phyloP scores from a whole-genome alignment of 2,888 invertebrate species.

The Metacarcinus magister region DNA sequence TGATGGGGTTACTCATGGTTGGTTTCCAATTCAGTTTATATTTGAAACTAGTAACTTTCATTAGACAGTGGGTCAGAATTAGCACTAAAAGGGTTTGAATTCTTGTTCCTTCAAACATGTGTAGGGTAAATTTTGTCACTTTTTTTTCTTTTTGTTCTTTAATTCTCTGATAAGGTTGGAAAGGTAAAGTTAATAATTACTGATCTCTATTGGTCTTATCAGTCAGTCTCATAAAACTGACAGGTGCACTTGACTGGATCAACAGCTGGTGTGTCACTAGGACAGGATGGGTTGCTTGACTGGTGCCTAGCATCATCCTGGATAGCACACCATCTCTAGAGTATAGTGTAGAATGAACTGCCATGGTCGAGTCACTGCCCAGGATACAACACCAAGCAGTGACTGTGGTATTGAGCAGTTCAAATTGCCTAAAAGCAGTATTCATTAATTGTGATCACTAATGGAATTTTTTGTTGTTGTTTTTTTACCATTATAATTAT shows the following conservation, averaged over 20 bases:
- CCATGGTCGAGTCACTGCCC: slow-evolving; percentile 81
- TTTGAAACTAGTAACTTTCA: background rate
- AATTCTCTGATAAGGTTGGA: background rate
- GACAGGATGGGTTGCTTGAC: background rate
- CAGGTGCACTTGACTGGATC: background rate
- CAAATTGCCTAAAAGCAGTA: slow-evolving; percentile 76
- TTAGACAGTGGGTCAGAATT: background rate
- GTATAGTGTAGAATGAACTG: slow-evolving; percentile 87
- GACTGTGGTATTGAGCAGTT: slow-evolving; percentile 80
- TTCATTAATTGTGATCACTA: slow-evolving; percentile 78
- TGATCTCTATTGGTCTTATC: background rate
- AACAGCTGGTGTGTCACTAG: slow-evolving; percentile 21
- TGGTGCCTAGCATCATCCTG: background rate
- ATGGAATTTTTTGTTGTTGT: slow-evolving; percentile 51
- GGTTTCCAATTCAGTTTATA: background rate
- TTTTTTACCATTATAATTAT: slow-evolving; percentile 33
- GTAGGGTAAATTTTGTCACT: background rate
- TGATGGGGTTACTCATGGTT: too few relatives aligned
- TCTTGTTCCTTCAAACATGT: background rate
- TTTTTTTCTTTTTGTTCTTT: background rate
- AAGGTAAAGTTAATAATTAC: background rate
- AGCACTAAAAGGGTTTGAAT: background rate
- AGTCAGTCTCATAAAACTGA: background rate
- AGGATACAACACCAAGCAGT: slow-evolving; percentile 64
- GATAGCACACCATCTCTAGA: slow-evolving; percentile 84